Evolutionary conservation across 2,797 vertebrate genomes (phyloP).

Genomic region (Tenualosa ilisha): DNA sequence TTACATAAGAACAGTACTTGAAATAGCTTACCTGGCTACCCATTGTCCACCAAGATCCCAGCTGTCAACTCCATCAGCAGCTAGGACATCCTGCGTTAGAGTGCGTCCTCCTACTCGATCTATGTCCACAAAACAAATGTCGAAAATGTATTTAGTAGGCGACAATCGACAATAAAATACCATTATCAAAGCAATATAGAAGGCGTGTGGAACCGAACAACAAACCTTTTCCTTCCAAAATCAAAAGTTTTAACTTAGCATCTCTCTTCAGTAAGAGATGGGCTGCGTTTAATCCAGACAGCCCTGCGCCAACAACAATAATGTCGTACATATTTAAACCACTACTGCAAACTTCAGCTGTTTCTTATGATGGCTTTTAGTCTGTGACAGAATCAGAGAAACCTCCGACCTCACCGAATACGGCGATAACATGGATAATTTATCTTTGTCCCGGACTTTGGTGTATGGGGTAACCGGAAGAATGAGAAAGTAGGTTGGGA

Average conservation of each 20-base stretch:
- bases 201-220: not conserved
- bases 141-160: not conserved
- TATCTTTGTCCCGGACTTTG: not conserved
- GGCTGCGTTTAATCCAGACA: conserved; percentile 74
- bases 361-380: not conserved
- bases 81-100: conserved; percentile 61
- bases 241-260: conserved; percentile 59
- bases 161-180: not conserved
- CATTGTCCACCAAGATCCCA: conserved; percentile 79
- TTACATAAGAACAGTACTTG: not conserved
- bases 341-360: not conserved
- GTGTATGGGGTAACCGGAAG: not conserved
- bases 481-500: not conserved
- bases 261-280: conserved; percentile 61
- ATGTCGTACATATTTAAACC: conserved; percentile 63
- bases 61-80: conserved; percentile 64
- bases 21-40: conserved; percentile 69
- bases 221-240: conserved; percentile 77
- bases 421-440: not conserved
- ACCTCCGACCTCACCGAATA: not conserved
- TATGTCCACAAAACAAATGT: conserved; percentile 37
- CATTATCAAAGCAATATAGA: not conserved
- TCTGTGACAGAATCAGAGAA: not conserved
- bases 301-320: conserved; percentile 73
- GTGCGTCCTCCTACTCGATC: conserved; percentile 76